A percentile compares a stretch with the other conserved stretches of the same genome.
Conservation (phyloP, 2,113 vertebrate species). For the Ceyx margarethae region DNA sequence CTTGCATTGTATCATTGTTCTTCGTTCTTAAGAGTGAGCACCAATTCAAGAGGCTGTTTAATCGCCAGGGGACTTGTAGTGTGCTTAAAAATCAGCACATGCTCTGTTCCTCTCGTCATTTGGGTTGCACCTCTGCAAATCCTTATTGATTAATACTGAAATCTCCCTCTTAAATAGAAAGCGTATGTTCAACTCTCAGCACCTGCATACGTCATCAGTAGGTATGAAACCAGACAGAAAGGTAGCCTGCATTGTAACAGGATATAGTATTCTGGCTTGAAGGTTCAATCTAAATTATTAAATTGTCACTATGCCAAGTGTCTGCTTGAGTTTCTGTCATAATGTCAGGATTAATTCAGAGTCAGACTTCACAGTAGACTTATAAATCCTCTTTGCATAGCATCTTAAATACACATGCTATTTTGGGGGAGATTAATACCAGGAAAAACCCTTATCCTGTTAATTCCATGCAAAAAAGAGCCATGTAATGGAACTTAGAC, state of each 20-base stretch:
- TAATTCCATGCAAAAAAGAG: conserved; percentile 1
- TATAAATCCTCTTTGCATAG: conserved; percentile 16
- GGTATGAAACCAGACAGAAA: neutral
- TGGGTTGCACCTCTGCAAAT: neutral
- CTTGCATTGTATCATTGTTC: neutral
- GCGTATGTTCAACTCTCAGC: neutral
- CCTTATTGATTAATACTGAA: neutral
- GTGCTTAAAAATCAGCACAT: neutral
- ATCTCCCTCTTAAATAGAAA: neutral
- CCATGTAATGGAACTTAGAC: neutral
- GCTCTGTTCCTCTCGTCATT: neutral
- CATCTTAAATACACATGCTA: neutral
- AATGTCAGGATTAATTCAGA: neutral
- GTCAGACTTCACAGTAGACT: neutral
- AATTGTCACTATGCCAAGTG: neutral
- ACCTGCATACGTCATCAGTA: neutral
- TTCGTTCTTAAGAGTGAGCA: neutral
- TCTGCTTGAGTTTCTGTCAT: neutral
- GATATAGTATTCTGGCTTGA: neutral
- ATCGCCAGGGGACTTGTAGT: neutral
- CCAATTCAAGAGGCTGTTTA: neutral
- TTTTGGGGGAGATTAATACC: conserved; percentile 32
- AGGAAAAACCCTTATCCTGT: conserved; percentile 1
- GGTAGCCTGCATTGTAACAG: neutral
- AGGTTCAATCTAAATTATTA: neutral